Base-by-base conservation (phyloP, 2,888 invertebrate genomes). In the Apomyelois bistriatella region DNA sequence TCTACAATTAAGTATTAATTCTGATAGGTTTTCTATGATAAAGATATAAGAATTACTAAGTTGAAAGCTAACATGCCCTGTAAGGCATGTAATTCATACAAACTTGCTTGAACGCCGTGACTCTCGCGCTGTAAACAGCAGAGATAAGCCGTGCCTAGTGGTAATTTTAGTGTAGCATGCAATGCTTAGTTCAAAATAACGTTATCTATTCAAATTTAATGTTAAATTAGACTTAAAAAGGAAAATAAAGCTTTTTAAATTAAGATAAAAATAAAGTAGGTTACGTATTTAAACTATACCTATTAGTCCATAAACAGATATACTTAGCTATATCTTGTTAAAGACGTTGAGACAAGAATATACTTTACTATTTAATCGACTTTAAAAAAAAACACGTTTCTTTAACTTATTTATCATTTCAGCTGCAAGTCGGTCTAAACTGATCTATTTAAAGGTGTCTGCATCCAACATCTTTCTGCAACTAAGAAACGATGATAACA, bases 201-300 rank as follows among this genome's bases (percentile, higher is more conserved):
- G 22, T 35, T 53, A 48, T 43, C 54, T 43, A 53, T 54, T 38
- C 28, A 48, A 38, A 38, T 46, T 46, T 10, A 15, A 10, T 16
- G 15, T 32, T 32, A 5, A 46, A 32, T 16, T 35, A 10, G 46
- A 5, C 3, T 13, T 1, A 6, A 10, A 16, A 16, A 7, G 41
- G 1, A 17, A 17, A 41, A 41, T 8, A 41, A 22, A 10, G 9
- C 17, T 22, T 41, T 41, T 41, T n/a, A 9, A 41, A 16, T 41
- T 1, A 17, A 41, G 17, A 41, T 17, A n/a, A 41, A 16, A 8
- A 40, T 16, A 15, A 16, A 40, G 13, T 38, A 38, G 12, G 38
- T 7, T 38, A 38, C 22, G 22, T 22, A 22, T 22, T 22, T 22
- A 22, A 22, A 22, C 22, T 22, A n/a, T n/a, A n/a, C n/a, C n/a